These are phyloP conservation scores for Misgurnus mizolepis DNA, from an alignment of 2,113 vertebrate genomes.

Conservation along the genomic window DNA sequence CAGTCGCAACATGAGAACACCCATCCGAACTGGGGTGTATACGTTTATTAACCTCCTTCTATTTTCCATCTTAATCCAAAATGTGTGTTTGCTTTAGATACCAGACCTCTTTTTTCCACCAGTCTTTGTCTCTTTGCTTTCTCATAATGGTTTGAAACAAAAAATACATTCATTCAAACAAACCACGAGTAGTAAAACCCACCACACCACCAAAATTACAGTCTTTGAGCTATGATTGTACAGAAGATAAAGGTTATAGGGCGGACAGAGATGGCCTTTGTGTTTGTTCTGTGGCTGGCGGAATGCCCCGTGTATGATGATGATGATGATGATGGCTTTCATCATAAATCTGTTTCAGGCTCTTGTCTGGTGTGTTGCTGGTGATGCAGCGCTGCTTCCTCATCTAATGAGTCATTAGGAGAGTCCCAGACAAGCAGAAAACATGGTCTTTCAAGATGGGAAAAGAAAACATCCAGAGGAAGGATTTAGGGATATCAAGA, in stretches of 20 bases:
- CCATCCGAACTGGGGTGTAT: slow-evolving; percentile 25
- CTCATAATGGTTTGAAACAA: slow-evolving; percentile 21
- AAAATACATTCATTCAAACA: slow-evolving; percentile 12
- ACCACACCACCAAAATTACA: slow-evolving; percentile 22
- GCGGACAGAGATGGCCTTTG: slow-evolving; percentile 28
- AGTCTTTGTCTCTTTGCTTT: not conserved
- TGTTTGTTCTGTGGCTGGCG: slow-evolving; percentile 4
- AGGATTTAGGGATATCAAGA: slow-evolving; percentile 51
- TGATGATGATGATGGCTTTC: slow-evolving; percentile 1
- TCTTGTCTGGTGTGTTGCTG: not conserved
- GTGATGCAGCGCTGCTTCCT: slow-evolving; percentile 36
- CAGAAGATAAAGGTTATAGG: slow-evolving; percentile 23
- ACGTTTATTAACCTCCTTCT: slow-evolving; percentile 36
- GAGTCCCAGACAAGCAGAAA: slow-evolving; percentile 33
- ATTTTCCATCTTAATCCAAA: not conserved
- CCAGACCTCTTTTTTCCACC: not conserved
- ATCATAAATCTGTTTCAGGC: slow-evolving; percentile 4
- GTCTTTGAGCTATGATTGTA: slow-evolving; percentile 18
- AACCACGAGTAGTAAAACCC: slow-evolving; percentile 21
- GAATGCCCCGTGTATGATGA: slow-evolving; percentile 3
- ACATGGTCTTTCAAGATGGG: not conserved
- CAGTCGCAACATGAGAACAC: slow-evolving; percentile 41
- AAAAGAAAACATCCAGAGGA: slow-evolving; percentile 43
- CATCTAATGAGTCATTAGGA: slow-evolving; percentile 47
- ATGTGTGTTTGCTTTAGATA: slow-evolving; percentile 19